Evolutionary conservation across 2,113 vertebrate species (phyloP).

Genomic region (Callorhinus ursinus): DNA sequence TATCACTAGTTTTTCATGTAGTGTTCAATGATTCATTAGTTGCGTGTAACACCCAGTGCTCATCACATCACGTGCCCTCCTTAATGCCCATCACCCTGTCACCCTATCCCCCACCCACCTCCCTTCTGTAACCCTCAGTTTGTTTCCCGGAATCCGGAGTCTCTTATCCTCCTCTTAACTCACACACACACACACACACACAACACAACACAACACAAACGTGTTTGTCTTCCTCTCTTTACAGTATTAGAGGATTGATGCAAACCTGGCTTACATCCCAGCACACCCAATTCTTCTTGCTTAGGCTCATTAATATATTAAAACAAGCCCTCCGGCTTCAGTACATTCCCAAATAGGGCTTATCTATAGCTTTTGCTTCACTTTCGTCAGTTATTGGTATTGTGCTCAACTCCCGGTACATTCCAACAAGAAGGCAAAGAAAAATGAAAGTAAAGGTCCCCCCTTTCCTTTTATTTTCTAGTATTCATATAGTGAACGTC

Average conservation of each 20-base stretch:
- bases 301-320: not conserved
- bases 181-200: not conserved
- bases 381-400: not conserved
- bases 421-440: not conserved
- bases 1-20: no score
- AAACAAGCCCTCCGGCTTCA: not conserved
- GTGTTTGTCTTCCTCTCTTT: not conserved
- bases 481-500: not conserved
- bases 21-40: no score
- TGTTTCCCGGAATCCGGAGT: no score
- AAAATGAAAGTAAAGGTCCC: not conserved
- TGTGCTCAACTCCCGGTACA: not conserved
- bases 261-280: not conserved
- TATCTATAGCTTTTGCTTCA: not conserved
- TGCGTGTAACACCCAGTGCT: no score
- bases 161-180: no score
- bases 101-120: no score
- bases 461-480: not conserved
- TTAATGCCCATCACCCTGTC: no score
- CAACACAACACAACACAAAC: not conserved
- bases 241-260: not conserved
- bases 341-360: not conserved
- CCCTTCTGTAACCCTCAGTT: no score
- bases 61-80: no score
- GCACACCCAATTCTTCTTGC: not conserved